phyloP scores from a whole-genome alignment of 2,797 vertebrate genomes.

The Silurus lanzhouensis region DNA sequence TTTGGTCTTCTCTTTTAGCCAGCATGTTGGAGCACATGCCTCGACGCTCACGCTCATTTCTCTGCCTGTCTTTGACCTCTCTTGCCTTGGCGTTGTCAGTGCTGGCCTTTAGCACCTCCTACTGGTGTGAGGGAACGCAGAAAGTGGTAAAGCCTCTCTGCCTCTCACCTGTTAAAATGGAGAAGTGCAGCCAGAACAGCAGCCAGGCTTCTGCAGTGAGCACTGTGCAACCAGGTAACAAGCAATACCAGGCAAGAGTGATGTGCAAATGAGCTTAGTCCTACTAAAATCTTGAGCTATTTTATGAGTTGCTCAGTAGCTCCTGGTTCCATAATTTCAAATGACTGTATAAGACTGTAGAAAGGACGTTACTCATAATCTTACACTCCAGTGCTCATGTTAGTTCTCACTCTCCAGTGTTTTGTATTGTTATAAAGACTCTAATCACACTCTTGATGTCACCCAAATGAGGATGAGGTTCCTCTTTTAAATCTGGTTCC shows the following conservation, averaged over 20 bases:
- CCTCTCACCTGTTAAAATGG: constrained; percentile 83
- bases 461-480: too few species aligned
- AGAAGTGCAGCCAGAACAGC: constrained; percentile 81
- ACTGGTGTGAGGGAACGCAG: constrained; percentile 87
- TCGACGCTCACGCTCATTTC: constrained; percentile 77
- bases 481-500: too few species aligned
- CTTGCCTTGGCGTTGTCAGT: constrained; percentile 81
- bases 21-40: constrained; percentile 78
- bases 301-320: too few species aligned
- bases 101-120: constrained; percentile 83
- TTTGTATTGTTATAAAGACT: too few species aligned
- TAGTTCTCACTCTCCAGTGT: too few species aligned
- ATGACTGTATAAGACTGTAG: too few species aligned
- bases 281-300: background rate
- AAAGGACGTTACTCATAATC: too few species aligned
- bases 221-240: constrained; percentile 49
- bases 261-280: background rate
- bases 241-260: too few species aligned
- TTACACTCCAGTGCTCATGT: too few species aligned
- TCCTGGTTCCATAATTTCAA: too few species aligned
- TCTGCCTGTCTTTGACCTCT: constrained; percentile 79
- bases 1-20: constrained; percentile 26
- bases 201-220: constrained; percentile 77
- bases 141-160: constrained; percentile 87
- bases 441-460: too few species aligned